Conservation (phyloP, 2,888 invertebrate genomes). For the Diachrysia chrysitis region DNA sequence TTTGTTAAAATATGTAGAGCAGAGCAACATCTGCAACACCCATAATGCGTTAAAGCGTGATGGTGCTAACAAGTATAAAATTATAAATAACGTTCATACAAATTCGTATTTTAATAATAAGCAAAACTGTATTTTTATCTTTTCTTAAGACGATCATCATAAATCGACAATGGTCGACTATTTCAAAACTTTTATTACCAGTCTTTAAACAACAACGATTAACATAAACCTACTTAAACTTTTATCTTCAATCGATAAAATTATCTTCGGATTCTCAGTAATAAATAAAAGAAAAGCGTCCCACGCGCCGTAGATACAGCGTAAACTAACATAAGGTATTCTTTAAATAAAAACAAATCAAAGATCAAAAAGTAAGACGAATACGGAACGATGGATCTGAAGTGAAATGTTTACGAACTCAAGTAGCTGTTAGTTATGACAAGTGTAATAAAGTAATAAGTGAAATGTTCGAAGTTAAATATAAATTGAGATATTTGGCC, state of each 20-base stretch:
- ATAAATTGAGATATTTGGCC: constrained; percentile 14
- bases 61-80: not conserved
- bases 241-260: not conserved
- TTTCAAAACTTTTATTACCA: not conserved
- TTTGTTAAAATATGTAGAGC: not conserved
- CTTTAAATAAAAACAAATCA: not conserved
- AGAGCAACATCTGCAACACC: not conserved
- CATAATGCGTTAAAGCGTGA: not conserved
- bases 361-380: constrained; percentile 33
- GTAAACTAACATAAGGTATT: not conserved
- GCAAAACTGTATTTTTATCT: not conserved
- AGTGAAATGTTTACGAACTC: constrained; percentile 61
- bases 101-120: not conserved
- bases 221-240: not conserved
- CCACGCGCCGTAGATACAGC: not conserved
- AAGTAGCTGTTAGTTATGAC: constrained; percentile 57
- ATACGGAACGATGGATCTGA: constrained; percentile 32
- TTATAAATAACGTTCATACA: not conserved
- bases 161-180: not conserved
- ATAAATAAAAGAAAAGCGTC: constrained; percentile 2
- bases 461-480: constrained; percentile 29
- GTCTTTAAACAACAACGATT: not conserved
- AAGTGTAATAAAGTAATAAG: constrained; percentile 51
- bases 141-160: not conserved
- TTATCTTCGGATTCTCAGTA: not conserved